Evolutionary conservation across 2,888 invertebrate species (phyloP), one percentile per base, ranked within the genome.

Genomic region (Aricia artaxerxes): DNA sequence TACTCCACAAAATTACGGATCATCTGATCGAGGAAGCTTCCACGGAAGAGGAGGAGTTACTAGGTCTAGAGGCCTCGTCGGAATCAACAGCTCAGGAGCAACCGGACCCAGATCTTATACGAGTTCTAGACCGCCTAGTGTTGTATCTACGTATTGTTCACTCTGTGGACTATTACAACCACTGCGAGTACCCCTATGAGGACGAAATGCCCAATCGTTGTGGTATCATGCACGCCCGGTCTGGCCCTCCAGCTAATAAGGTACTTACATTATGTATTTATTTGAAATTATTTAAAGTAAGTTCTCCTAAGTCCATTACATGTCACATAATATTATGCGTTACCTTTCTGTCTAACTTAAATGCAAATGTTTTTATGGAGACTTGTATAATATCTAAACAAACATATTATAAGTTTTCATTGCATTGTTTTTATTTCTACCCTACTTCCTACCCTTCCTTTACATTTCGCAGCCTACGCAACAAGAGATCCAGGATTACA

Each of bases 151-250:
- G 99, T 77, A 96, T 99, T 75, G 99, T 99, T 0, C 99, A 99
- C 91, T 99, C 99, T 0, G 97, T 99, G 78, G 99, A 99, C 91
- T 99, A 98, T 90, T 99, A 99, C 93, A 99, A 99, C 92, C 99
- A 99, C 87, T 99, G 98, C 87, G 99, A 99, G 88, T 99, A 99
- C 92, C 99, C 99, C 0, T 99, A 99, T 86, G 99, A 99, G 91
- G 99, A 99, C 89, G 99, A 99, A 91, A 99, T 99, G 99, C 99
- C 99, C 0, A 99, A 99, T 91, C 96, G 99, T 61, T 99, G 99
- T 91, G 99, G 99, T 11, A 99, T 99, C 84, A 98, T 99, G 95
- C 99, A 99, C 88, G 99, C 99, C 0, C 96, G 99, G 77, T 99
- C 99, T 2, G 97, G 97, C 11, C 96, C 98, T 0, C 98, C 99